These are phyloP conservation scores for Drosophila hydei DNA, from an alignment of 1,140 invertebrate species.

Conservation along the genomic window DNA sequence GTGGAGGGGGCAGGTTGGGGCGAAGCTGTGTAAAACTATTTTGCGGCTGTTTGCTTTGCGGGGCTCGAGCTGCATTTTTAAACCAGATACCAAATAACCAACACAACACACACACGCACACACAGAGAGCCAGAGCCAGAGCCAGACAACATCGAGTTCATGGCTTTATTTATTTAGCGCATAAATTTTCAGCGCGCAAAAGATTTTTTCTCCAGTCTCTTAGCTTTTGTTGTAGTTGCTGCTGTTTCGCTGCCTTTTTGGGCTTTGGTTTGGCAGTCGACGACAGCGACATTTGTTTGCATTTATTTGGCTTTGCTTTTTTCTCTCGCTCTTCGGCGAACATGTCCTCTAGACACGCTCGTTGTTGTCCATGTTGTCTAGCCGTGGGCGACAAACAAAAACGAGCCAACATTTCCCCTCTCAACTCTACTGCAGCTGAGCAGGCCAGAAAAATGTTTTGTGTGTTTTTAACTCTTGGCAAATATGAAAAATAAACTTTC, in stretches of 20 bases:
- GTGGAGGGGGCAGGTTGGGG: slow-evolving; percentile 14
- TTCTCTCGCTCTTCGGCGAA: slow-evolving; percentile 33
- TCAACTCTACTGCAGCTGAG: background rate
- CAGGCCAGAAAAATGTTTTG: background rate
- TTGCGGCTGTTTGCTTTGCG: slow-evolving; percentile 78
- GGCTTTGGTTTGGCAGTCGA: slow-evolving; percentile 22
- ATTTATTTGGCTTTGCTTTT: slow-evolving; percentile 64
- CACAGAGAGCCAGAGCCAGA: slow-evolving; percentile 2
- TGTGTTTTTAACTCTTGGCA: slow-evolving; percentile 3
- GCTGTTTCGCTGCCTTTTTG: slow-evolving; percentile 21
- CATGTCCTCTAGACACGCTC: slow-evolving; percentile 46
- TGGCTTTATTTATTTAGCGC: slow-evolving; percentile 82
- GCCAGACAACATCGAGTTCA: slow-evolving; percentile 64
- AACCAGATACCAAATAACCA: slow-evolving; percentile 32
- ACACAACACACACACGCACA: slow-evolving; percentile 15
- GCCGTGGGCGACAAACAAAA: slow-evolving; percentile 48
- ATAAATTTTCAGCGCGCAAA: slow-evolving; percentile 73
- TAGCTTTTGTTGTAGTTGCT: slow-evolving; percentile 20
- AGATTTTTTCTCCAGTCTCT: slow-evolving; percentile 35
- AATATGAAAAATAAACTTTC: slow-evolving; percentile 18
- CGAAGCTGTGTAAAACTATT: slow-evolving; percentile 62
- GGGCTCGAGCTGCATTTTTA: slow-evolving; percentile 60
- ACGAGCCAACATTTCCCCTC: background rate
- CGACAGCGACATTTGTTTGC: slow-evolving; percentile 73
- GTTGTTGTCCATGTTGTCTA: slow-evolving; percentile 49